Evolutionary conservation across 2,888 invertebrate species (phyloP).

Genomic region (Chloroclystis v-ata): DNA sequence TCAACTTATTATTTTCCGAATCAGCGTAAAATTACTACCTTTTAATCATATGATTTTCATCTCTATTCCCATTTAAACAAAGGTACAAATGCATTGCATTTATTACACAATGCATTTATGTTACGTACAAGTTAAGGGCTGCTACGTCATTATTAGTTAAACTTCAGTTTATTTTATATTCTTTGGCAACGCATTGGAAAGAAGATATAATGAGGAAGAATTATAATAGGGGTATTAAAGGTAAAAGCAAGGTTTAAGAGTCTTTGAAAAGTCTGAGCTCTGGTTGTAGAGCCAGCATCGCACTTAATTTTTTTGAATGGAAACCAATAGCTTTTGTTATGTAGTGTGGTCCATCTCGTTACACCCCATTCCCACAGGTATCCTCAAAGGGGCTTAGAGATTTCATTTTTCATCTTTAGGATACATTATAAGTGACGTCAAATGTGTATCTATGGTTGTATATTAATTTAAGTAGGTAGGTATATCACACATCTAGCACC

Average conservation of each 20-base stretch:
- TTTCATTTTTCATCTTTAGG: too few species aligned
- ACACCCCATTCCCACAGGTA: too few species aligned
- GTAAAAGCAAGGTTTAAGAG: not conserved
- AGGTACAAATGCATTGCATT: slow-evolving; percentile 24
- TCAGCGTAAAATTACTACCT: slow-evolving; percentile 33
- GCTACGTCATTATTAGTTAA: not conserved
- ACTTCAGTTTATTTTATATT: too few species aligned
- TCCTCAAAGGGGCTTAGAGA: too few species aligned
- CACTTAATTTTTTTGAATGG: too few species aligned
- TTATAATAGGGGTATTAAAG: slow-evolving; percentile 2
- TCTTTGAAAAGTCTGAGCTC: not conserved
- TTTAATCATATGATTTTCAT: slow-evolving; percentile 27
- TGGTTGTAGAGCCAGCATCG: too few species aligned
- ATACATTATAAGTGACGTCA: too few species aligned
- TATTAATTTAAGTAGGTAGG: too few species aligned
- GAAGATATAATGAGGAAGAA: slow-evolving; percentile 12
- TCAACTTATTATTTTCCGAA: slow-evolving; percentile 41
- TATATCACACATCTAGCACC: too few species aligned
- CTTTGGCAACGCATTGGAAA: not conserved
- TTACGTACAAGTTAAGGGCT: slow-evolving; percentile 19
- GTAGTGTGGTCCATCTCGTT: too few species aligned
- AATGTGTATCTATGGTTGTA: too few species aligned
- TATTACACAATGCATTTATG: slow-evolving; percentile 10
- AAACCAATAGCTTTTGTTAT: too few species aligned
- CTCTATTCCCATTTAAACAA: slow-evolving; percentile 24